These are phyloP conservation scores for Dendrolimus houi DNA, from an alignment of 2,888 invertebrate genomes.

Conservation along the genomic window DNA sequence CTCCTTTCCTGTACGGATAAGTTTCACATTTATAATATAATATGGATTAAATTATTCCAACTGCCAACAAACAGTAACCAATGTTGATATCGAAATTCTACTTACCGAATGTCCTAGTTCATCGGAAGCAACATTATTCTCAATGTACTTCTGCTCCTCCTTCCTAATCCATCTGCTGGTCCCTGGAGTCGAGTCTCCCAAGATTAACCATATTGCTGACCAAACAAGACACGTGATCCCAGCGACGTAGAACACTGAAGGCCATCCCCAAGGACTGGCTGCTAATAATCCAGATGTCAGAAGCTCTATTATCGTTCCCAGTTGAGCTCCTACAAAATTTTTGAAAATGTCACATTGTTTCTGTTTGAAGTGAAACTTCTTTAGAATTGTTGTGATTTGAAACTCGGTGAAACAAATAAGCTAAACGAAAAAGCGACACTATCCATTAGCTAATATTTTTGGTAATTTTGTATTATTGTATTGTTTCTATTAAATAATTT, in stretches of 20 bases:
- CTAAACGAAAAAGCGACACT: too few species aligned
- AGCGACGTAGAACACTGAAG: slow-evolving; percentile 85
- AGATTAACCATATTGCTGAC: slow-evolving; percentile 76
- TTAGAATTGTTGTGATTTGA: too few species aligned
- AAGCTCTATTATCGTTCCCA: slow-evolving; percentile 87
- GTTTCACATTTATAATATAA: background rate
- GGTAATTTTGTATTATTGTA: too few species aligned
- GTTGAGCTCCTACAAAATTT: slow-evolving; percentile 78
- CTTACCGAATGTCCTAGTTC: slow-evolving; percentile 39
- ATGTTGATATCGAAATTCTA: background rate
- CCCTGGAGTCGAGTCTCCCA: slow-evolving; percentile 82
- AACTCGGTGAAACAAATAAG: too few species aligned
- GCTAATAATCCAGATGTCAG: slow-evolving; percentile 83
- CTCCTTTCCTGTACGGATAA: too few species aligned
- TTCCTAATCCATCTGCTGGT: slow-evolving; percentile 76
- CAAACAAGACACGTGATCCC: slow-evolving; percentile 80
- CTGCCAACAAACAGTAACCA: too few species aligned
- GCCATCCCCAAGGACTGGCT: slow-evolving; percentile 84
- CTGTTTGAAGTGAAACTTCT: too few species aligned
- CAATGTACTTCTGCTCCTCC: slow-evolving; percentile 83
- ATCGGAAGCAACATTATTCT: slow-evolving; percentile 62
- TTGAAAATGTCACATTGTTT: too few species aligned
- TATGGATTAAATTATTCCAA: background rate
- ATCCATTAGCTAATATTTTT: too few species aligned
- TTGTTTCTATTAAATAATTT: too few species aligned